A percentile compares a stretch with the other conserved stretches of the same genome.
These are phyloP conservation scores for Hyperoplus immaculatus DNA, from an alignment of 2,797 vertebrate genomes.

Conservation along the genomic window DNA sequence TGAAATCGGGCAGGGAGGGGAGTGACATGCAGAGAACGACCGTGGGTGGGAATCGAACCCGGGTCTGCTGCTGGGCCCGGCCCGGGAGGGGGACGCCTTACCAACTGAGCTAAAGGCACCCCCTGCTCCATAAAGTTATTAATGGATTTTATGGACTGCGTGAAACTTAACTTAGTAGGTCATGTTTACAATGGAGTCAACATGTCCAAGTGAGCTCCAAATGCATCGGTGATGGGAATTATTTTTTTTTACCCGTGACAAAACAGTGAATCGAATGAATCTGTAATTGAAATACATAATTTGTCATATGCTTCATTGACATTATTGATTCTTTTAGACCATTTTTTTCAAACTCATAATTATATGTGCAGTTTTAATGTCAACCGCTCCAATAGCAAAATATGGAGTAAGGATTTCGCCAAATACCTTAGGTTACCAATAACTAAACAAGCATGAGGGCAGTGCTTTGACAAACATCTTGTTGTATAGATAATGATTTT, in stretches of 20 bases:
- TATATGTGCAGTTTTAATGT: no score
- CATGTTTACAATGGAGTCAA: conserved; percentile 40
- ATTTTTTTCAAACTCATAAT: not conserved
- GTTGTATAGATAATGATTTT: no score
- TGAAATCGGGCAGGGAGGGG: no score
- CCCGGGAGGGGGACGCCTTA: no score
- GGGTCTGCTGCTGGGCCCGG: no score
- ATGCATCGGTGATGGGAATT: not conserved
- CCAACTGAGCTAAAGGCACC: no score
- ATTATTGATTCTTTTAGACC: not conserved
- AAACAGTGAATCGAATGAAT: not conserved
- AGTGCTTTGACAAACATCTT: not conserved
- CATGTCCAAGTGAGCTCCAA: not conserved
- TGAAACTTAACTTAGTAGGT: conserved; percentile 47
- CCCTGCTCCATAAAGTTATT: conserved; percentile 52
- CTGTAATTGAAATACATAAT: not conserved
- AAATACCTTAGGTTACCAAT: no score
- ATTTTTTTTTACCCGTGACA: no score
- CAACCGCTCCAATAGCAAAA: not conserved
- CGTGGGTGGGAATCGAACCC: no score
- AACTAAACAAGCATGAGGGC: no score
- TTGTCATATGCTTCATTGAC: accelerated
- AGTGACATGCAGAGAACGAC: no score
- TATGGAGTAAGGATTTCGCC: not conserved
- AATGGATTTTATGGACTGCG: conserved; percentile 39